A percentile compares a stretch with the other conserved stretches of the same genome.
Evolutionary conservation across 2,888 invertebrate species (phyloP).

Genomic region (Drosophila stalkeri): DNA sequence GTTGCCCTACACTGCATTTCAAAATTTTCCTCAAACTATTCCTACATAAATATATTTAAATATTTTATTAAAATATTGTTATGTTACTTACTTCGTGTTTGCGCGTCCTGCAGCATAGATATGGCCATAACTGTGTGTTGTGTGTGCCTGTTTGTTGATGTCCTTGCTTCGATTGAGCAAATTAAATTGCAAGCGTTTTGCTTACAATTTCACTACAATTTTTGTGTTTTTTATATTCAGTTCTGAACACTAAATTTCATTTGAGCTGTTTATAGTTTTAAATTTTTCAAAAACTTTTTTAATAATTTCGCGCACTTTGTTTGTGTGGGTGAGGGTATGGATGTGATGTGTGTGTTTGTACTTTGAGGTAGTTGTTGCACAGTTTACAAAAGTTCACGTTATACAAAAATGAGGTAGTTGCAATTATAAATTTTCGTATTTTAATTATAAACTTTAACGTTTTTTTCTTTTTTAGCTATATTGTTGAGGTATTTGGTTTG

Average conservation of each 20-base stretch:
- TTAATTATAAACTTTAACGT: conserved; percentile 36
- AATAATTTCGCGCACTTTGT: conserved; percentile 54
- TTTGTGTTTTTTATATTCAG: conserved; percentile 34
- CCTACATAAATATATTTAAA: background rate
- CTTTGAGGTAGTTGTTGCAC: conserved; percentile 77
- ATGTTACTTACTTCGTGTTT: conserved; percentile 83
- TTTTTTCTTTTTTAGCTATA: conserved; percentile 28
- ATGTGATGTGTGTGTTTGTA: conserved; percentile 59
- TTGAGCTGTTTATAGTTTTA: conserved; percentile 54
- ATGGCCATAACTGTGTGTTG: conserved; percentile 79
- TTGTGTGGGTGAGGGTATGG: conserved; percentile 36
- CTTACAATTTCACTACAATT: conserved; percentile 36
- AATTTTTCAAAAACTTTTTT: conserved; percentile 28
- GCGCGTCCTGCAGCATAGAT: conserved; percentile 85
- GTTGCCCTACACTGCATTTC: background rate
- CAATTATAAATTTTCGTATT: conserved; percentile 36
- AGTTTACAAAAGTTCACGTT: conserved; percentile 64
- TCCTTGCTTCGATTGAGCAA: conserved; percentile 27
- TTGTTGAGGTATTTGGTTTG: conserved; percentile 75
- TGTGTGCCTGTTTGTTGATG: conserved; percentile 20
- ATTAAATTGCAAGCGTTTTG: conserved; percentile 29
- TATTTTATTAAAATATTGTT: background rate
- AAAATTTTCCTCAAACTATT: background rate
- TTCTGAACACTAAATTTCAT: conserved; percentile 64
- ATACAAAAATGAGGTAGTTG: conserved; percentile 80